Percentiles rank a stretch among this genome's conserved stretches.
phyloP scores from a whole-genome alignment of 2,113 vertebrate genomes.

The Macquaria australasica region DNA sequence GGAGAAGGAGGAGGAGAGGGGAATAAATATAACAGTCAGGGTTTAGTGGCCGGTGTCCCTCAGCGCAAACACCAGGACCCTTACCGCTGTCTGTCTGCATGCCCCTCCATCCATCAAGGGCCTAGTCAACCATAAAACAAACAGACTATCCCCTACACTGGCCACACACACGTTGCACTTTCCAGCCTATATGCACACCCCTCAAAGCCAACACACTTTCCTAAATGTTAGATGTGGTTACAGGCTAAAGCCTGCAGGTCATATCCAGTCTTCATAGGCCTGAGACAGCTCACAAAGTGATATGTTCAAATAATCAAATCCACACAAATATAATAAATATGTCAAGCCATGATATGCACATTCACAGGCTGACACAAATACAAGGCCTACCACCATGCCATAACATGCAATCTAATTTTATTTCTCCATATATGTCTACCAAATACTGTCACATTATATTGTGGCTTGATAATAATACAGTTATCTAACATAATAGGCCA shows the following conservation, averaged over 20 bases:
- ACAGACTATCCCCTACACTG: slow-evolving; percentile 31
- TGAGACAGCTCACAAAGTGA: background rate
- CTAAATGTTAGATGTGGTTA: background rate
- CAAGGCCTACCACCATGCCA: slow-evolving; percentile 39
- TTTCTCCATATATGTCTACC: background rate
- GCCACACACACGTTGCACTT: slow-evolving; percentile 19
- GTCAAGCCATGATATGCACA: slow-evolving; percentile 5
- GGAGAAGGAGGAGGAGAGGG: slow-evolving; percentile 34
- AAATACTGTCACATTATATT: slow-evolving; percentile 1
- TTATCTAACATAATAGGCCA: background rate
- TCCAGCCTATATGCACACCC: background rate
- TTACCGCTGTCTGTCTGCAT: slow-evolving; percentile 68
- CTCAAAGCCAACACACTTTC: background rate
- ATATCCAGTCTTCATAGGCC: slow-evolving; percentile 7
- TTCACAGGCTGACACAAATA: background rate
- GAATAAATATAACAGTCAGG: slow-evolving; percentile 55
- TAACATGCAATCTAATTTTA: slow-evolving; percentile 19
- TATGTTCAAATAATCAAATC: background rate
- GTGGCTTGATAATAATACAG: background rate
- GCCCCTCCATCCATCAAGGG: slow-evolving; percentile 68
- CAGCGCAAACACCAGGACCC: slow-evolving; percentile 52
- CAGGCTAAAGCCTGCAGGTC: slow-evolving; percentile 7
- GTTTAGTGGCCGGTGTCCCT: slow-evolving; percentile 57
- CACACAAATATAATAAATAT: slow-evolving; percentile 14
- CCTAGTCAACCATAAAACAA: slow-evolving; percentile 66